Evolutionary conservation across 2,113 vertebrate species (phyloP).

Genomic region (Rhinogobius similis): DNA sequence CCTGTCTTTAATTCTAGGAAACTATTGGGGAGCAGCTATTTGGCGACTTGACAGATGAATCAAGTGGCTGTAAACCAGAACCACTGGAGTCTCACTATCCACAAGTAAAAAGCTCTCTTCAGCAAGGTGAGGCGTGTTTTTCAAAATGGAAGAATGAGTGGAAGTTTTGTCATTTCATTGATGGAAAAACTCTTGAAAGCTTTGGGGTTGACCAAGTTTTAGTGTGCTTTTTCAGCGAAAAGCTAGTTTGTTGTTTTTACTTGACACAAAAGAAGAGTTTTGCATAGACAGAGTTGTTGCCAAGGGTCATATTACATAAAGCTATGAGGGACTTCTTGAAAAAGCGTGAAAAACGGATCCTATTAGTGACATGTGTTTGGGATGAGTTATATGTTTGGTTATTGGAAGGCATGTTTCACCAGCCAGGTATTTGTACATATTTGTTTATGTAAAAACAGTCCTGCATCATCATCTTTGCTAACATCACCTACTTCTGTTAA

Average conservation of each 20-base stretch:
- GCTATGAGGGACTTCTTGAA: conserved; percentile 9
- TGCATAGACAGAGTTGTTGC: conserved; percentile 21
- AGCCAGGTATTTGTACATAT: too few relatives aligned
- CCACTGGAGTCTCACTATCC: conserved; percentile 34
- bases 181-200: neutral
- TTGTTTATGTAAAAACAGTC: neutral
- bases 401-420: neutral
- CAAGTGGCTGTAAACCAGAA: neutral
- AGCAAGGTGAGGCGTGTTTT: conserved; percentile 58
- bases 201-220: neutral
- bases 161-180: neutral
- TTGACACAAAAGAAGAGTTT: conserved; percentile 31
- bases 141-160: neutral
- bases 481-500: neutral
- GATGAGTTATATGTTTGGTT: neutral
- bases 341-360: neutral
- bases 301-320: conserved; percentile 40
- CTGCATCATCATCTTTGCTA: neutral
- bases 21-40: neutral
- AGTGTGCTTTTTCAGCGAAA: conserved; percentile 24
- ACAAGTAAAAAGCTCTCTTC: conserved; percentile 68
- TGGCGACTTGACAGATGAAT: conserved; percentile 19
- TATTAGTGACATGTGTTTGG: neutral
- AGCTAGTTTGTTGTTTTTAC: conserved; percentile 35
- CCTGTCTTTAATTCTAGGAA: conserved; percentile 42